phyloP scores from a whole-genome alignment of 2,888 invertebrate genomes.

The Rambutsinella grinnellia region DNA sequence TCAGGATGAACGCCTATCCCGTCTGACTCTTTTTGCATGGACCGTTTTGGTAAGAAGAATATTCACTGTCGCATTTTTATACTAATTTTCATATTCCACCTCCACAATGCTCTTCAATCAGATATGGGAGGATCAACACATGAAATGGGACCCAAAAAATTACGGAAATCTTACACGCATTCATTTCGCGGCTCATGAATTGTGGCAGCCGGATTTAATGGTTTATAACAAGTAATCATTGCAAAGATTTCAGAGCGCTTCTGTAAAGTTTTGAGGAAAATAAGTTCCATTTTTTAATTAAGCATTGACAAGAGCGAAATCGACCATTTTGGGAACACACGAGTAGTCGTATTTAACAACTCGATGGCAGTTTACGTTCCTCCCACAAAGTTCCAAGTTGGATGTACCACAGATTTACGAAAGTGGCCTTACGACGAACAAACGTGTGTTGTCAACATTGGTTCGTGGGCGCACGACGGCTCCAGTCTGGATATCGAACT shows the following conservation, averaged over 20 bases:
- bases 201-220: conserved; percentile 84
- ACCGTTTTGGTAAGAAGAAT: conserved; percentile 74
- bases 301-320: conserved; percentile 76
- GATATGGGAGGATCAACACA: conserved; percentile 81
- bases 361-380: conserved; percentile 78
- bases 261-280: not conserved
- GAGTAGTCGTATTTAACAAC: conserved; percentile 71
- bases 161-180: conserved; percentile 77
- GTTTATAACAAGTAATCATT: conserved; percentile 74
- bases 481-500: conserved; percentile 29
- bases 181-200: conserved; percentile 78
- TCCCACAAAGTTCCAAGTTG: conserved; percentile 76
- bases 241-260: not conserved
- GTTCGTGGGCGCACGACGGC: conserved; percentile 76
- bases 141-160: conserved; percentile 78
- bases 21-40: conserved; percentile 75
- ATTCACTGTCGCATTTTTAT: not conserved
- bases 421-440: conserved; percentile 85
- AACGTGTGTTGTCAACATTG: conserved; percentile 77
- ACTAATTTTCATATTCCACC: too few relatives aligned
- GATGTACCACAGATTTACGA: conserved; percentile 72
- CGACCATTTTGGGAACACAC: conserved; percentile 75
- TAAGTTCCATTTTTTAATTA: too few relatives aligned
- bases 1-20: conserved; percentile 75
- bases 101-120: too few relatives aligned